Evolutionary conservation across 2,113 vertebrate genomes (phyloP).

Genomic region (Dipodomys ordii): DNA sequence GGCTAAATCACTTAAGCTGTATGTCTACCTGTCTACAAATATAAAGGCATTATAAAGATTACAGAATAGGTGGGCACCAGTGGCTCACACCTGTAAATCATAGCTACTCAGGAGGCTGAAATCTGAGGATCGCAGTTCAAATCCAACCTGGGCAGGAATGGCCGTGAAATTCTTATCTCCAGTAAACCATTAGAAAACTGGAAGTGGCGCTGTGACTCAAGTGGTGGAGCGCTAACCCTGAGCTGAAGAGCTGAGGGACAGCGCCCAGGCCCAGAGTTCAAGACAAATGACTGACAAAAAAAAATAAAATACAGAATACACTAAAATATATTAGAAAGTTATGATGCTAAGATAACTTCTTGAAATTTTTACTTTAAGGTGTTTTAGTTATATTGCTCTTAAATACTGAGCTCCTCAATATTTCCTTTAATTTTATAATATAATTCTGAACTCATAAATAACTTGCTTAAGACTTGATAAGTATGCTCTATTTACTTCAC

Average conservation of each 20-base stretch:
- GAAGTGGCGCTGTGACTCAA: too few species aligned
- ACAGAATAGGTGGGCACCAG: not conserved
- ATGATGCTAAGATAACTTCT: conserved; percentile 26
- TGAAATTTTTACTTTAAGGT: conserved; percentile 32
- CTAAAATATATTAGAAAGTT: not conserved
- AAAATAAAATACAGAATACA: not conserved
- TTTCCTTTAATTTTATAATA: conserved; percentile 25
- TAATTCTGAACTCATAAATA: not conserved
- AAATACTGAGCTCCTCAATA: not conserved
- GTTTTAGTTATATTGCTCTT: not conserved
- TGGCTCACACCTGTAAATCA: too few species aligned
- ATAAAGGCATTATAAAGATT: not conserved
- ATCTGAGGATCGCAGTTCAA: too few species aligned
- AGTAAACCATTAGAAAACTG: too few species aligned
- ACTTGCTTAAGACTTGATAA: not conserved
- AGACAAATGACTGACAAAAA: too few species aligned
- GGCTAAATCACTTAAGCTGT: not conserved
- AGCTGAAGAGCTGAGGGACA: too few species aligned
- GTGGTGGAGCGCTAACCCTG: too few species aligned
- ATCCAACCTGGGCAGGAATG: too few species aligned
- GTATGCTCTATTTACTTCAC: conserved; percentile 16
- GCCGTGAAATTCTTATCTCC: too few species aligned
- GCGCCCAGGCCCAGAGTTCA: too few species aligned
- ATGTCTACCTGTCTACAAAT: not conserved
- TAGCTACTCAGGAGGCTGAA: too few species aligned